A percentile compares a stretch with the other conserved stretches of the same genome.
These are phyloP conservation scores for Calyptomena viridis DNA, from an alignment of 2,113 vertebrate species.

Conservation along the genomic window DNA sequence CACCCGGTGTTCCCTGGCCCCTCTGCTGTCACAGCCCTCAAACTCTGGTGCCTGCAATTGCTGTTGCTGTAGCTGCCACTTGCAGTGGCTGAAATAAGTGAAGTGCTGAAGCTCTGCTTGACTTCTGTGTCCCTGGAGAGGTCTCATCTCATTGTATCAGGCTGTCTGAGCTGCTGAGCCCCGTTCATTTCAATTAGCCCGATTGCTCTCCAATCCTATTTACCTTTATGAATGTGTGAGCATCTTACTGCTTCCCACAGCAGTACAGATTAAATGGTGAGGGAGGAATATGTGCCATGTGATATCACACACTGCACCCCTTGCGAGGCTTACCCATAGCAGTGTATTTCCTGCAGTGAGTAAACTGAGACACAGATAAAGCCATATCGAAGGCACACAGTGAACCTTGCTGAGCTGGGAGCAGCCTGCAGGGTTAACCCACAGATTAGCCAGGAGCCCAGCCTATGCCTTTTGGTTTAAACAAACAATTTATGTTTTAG, in stretches of 20 bases:
- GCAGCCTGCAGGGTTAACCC: not conserved
- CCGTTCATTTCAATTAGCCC: conserved; percentile 39
- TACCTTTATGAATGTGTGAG: conserved; percentile 31
- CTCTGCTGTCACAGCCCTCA: not conserved
- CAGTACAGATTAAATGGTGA: not conserved
- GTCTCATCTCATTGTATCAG: not conserved
- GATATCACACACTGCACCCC: not conserved
- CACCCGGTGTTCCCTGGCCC: not conserved
- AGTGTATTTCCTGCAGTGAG: not conserved
- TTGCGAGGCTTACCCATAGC: not conserved
- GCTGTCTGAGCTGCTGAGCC: not conserved
- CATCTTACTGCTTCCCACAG: not conserved
- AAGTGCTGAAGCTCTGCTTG: not conserved
- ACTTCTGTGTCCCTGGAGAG: not conserved
- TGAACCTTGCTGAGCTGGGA: not conserved
- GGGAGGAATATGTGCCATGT: not conserved
- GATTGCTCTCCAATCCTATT: conserved; percentile 36
- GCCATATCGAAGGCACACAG: not conserved
- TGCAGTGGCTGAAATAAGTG: not conserved
- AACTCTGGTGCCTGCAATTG: rapidly evolving
- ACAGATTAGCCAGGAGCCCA: not conserved
- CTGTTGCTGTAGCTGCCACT: conserved; percentile 19
- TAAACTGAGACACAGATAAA: not conserved
- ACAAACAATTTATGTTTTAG: not conserved
- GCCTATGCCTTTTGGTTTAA: not conserved